Percentiles rank a stretch among this genome's conserved stretches.
Evolutionary conservation across 2,888 invertebrate species (phyloP).

Genomic region (Amaurobius ferox): DNA sequence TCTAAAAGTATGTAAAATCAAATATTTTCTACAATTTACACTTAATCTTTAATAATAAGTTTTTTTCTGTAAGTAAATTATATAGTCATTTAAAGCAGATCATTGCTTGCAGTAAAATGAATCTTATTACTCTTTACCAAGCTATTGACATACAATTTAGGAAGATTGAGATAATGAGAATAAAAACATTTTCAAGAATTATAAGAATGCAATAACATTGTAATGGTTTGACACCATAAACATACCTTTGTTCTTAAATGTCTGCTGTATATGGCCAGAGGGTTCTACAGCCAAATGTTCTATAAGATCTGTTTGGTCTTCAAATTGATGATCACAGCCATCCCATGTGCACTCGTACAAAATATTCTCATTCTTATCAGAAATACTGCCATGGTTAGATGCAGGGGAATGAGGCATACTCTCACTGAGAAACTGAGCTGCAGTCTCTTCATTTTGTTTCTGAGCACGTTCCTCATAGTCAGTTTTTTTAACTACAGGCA

Average conservation of each 20-base stretch:
- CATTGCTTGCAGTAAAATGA: too few species aligned
- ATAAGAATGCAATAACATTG: too few species aligned
- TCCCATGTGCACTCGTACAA: constrained; percentile 94
- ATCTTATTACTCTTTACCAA: too few species aligned
- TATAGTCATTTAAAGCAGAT: too few species aligned
- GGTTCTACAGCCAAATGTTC: constrained; percentile 88
- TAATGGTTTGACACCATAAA: too few species aligned
- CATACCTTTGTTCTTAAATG: constrained; percentile 77
- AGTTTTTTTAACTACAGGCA: constrained; percentile 91
- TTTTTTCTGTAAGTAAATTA: too few species aligned
- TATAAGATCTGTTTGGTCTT: constrained; percentile 89
- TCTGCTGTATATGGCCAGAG: constrained; percentile 81
- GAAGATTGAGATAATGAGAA: too few species aligned
- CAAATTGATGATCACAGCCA: constrained; percentile 94
- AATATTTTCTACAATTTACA: too few species aligned
- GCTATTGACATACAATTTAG: neutral
- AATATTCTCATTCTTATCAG: constrained; percentile 61
- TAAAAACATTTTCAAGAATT: too few species aligned
- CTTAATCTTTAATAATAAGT: too few species aligned
- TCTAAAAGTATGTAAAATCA: too few species aligned
- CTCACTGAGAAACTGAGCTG: constrained; percentile 74
- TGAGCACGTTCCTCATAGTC: constrained; percentile 95
- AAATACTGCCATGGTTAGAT: constrained; percentile 75
- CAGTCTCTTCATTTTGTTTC: constrained; percentile 82
- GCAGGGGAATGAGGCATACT: constrained; percentile 78